Conservation (phyloP, 2,888 invertebrate genomes). For the Lycaena phlaeas region DNA sequence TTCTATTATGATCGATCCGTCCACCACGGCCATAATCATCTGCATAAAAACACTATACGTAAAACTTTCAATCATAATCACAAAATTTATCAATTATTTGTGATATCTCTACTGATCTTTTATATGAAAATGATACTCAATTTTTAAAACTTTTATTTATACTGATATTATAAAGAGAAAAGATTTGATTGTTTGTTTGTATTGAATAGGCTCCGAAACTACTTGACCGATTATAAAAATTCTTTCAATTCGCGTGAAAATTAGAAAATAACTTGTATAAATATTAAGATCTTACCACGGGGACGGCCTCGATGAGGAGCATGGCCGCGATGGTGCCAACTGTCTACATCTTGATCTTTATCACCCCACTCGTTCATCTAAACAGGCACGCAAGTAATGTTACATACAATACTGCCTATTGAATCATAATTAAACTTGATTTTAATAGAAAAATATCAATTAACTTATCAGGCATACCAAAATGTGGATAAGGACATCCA, state of each 20-base stretch:
- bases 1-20: slow-evolving; percentile 47
- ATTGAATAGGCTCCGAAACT: too few relatives aligned
- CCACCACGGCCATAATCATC: slow-evolving; percentile 59
- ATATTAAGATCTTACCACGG: slow-evolving; percentile 36
- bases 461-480: slow-evolving; percentile 46
- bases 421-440: background rate
- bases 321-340: slow-evolving; percentile 66
- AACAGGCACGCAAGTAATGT: slow-evolving; percentile 9
- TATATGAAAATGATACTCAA: too few relatives aligned
- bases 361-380: slow-evolving; percentile 70
- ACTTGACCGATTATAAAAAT: too few relatives aligned
- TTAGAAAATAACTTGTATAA: background rate
- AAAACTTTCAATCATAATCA: too few relatives aligned
- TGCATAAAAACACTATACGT: slow-evolving; percentile 18
- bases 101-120: too few relatives aligned
- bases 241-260: too few relatives aligned
- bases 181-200: too few relatives aligned
- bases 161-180: too few relatives aligned
- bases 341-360: slow-evolving; percentile 60
- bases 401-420: slow-evolving; percentile 1
- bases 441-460: slow-evolving; percentile 8
- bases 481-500: slow-evolving; percentile 64
- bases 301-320: slow-evolving; percentile 63
- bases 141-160: too few relatives aligned
- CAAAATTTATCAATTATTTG: too few relatives aligned